Evolutionary conservation across 2,113 vertebrate genomes (phyloP), one percentile per base, ranked within the genome.

Genomic region (Loxodonta africana): DNA sequence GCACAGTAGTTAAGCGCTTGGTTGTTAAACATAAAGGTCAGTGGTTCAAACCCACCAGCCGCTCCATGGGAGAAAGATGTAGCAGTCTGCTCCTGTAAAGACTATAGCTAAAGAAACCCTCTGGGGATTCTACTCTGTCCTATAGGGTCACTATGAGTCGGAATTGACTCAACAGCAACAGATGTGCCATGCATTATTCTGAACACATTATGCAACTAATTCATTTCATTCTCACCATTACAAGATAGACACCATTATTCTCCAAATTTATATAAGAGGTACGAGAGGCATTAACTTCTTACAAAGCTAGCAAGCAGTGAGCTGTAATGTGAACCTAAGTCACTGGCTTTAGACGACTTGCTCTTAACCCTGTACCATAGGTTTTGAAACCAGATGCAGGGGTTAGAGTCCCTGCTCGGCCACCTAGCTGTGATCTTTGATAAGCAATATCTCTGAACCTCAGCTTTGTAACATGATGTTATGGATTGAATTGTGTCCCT

Each of bases 121-220:
- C 15, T 73, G 69, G 69, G 17, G 33, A 14, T 71, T 71, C 33
- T 18, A n/a, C 69, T 73, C 33, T 37, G n/a, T 73, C 33, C 33
- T 18, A 73, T n/a, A 73, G 33, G 14, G 69, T n/a, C 28, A 6
- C 69, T 18, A 73, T n/a, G 69, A n/a, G 69, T n/a, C 1, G 11
- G 69, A 73, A 73, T 37, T 7, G 6, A 37, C 69, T 37, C n/a
- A 18, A 37, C 28, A 25, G 69, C 33, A 14, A 69, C 28, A 26
- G 69, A 46, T 0, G 2, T 26, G 9, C 78, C 74, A 37, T 6
- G 1, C 48, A 28, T 44, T 91, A 8, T 81, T 92, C 78, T 88
- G 85, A 94, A 60, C 8, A 51, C 67, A 46, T 83, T 21, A 51
- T 14, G 12, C 83, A 94, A 96, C 89, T 92, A 95, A 95, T 51